Evolutionary conservation across 2,113 vertebrate species (phyloP).

Genomic region (Sebastes fasciatus): DNA sequence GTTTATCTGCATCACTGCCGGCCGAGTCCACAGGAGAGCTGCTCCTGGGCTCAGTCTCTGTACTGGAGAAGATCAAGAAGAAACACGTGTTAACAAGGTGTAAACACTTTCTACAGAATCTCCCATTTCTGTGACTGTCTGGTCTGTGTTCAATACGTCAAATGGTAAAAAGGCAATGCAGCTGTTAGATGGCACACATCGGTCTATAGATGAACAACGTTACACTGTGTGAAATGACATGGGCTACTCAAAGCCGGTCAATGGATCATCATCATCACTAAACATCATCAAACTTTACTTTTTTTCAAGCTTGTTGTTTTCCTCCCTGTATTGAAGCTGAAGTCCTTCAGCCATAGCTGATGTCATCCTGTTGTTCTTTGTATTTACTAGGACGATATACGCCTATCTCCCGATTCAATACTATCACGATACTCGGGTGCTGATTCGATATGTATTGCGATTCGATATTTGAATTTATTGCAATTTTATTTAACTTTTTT

Average conservation of each 20-base stretch:
- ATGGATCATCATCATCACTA: background rate
- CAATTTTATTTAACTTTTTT: no score
- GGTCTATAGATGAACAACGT: background rate
- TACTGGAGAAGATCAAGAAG: conserved; percentile 76
- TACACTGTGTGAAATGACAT: no score
- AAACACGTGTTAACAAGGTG: background rate
- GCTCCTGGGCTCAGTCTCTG: conserved; percentile 87
- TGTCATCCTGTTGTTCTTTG: no score
- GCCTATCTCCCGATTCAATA: no score
- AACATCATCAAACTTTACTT: background rate
- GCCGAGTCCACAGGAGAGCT: conserved; percentile 86
- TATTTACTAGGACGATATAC: no score
- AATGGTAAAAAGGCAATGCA: background rate
- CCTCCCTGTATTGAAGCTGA: background rate
- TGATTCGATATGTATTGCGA: no score
- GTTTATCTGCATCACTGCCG: conserved; percentile 54
- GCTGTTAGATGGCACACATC: background rate
- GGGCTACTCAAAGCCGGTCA: no score
- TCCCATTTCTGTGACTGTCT: no score
- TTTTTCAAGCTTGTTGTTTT: background rate
- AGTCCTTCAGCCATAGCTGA: background rate
- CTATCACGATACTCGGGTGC: no score
- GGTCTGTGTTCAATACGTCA: background rate
- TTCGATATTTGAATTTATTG: no score
- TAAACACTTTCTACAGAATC: no score